These are phyloP conservation scores for Galeopterus variegatus DNA, from an alignment of 2,113 vertebrate genomes.

Conservation along the genomic window DNA sequence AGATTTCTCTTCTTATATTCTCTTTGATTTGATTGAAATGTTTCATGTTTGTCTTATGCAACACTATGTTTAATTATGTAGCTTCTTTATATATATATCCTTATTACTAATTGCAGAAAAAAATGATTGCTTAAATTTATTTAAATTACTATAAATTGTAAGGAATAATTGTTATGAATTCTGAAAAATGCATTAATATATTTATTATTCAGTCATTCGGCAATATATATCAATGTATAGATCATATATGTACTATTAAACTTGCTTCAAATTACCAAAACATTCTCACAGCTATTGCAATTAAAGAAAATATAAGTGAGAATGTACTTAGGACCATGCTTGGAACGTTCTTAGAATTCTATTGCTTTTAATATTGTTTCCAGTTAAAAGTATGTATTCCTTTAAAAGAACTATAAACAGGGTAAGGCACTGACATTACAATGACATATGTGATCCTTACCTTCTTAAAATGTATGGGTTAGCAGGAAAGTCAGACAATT, in stretches of 20 bases:
- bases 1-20: not conserved
- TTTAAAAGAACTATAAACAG: not conserved
- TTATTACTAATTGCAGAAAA: not conserved
- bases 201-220: not conserved
- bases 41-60: not conserved
- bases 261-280: constrained; percentile 24
- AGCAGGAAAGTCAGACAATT: not conserved
- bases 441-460: not conserved
- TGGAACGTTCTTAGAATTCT: not conserved
- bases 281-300: not conserved
- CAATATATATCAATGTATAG: not conserved
- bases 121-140: not conserved
- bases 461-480: not conserved
- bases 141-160: not conserved
- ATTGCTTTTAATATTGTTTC: not conserved
- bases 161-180: not conserved
- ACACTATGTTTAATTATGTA: not conserved
- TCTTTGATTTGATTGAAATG: not conserved
- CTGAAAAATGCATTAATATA: not conserved
- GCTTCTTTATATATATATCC: not conserved
- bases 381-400: not conserved
- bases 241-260: not conserved
- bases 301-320: not conserved
- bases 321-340: not conserved
- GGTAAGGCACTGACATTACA: not conserved